These are phyloP conservation scores for Diorhabda sublineata DNA, from an alignment of 1,140 invertebrate species.

Conservation along the genomic window DNA sequence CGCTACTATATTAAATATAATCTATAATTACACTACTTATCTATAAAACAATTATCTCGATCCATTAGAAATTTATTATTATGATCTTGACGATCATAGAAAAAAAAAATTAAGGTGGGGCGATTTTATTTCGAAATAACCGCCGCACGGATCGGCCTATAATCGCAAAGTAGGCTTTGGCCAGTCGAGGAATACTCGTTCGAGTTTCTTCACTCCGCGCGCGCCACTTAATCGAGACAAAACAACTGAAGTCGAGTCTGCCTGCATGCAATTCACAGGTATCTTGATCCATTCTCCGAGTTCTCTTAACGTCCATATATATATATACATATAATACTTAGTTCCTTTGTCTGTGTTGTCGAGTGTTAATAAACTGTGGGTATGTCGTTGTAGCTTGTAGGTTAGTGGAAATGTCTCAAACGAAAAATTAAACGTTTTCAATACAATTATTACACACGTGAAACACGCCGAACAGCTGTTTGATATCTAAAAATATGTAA, in stretches of 20 bases:
- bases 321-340: not conserved
- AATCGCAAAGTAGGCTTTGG: slow-evolving; percentile 7
- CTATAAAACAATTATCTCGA: not conserved
- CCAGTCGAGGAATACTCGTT: slow-evolving; percentile 11
- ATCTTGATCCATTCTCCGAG: slow-evolving; percentile 6
- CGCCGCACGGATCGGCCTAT: not conserved
- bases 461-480: too few species aligned
- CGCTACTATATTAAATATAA: too few species aligned
- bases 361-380: too few species aligned
- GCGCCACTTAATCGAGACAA: slow-evolving; percentile 7
- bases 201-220: slow-evolving; percentile 13
- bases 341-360: not conserved
- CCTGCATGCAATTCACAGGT: slow-evolving; percentile 4
- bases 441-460: too few species aligned
- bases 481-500: too few species aligned
- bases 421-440: too few species aligned
- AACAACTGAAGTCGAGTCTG: slow-evolving; percentile 6
- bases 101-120: too few species aligned
- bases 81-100: not conserved
- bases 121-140: too few species aligned
- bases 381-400: too few species aligned
- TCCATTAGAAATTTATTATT: not conserved
- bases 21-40: too few species aligned
- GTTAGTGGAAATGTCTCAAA: too few species aligned
- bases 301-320: not conserved